These are phyloP conservation scores for Daphoenositta chrysoptera DNA, from an alignment of 2,113 vertebrate species.

Conservation along the genomic window DNA sequence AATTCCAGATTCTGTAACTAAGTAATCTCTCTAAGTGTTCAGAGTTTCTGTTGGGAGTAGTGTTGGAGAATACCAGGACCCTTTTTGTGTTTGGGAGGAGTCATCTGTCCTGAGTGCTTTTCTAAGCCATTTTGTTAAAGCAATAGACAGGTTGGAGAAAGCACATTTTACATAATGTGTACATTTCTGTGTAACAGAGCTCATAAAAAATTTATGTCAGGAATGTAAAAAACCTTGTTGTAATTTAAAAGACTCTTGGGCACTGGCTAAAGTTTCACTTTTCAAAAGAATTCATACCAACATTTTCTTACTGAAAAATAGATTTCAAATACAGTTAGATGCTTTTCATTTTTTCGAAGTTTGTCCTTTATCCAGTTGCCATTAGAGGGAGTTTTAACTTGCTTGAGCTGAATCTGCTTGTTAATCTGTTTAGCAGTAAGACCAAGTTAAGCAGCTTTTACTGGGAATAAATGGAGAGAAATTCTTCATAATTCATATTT, in stretches of 20 bases:
- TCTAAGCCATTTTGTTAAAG: neutral
- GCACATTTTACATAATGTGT: rapidly evolving
- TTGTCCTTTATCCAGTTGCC: neutral
- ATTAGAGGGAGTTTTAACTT: slow-evolving; percentile 40
- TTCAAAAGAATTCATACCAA: neutral
- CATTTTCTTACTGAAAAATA: neutral
- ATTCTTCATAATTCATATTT: neutral
- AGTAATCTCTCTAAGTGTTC: neutral
- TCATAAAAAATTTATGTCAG: neutral
- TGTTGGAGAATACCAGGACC: neutral
- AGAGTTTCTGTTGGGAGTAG: neutral
- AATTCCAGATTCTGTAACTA: neutral
- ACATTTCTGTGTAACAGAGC: neutral
- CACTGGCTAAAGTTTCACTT: neutral
- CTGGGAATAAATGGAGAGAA: neutral
- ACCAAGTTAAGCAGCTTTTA: neutral
- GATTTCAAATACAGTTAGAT: neutral
- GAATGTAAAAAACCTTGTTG: neutral
- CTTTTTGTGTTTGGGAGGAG: neutral
- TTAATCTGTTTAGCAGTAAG: neutral
- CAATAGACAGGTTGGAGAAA: neutral
- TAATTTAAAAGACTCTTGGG: neutral
- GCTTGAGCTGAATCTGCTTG: neutral
- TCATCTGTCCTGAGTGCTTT: neutral
- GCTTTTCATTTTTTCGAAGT: neutral